Evolutionary conservation across 2,113 vertebrate species (phyloP).

Genomic region (Pseudopipra pipra): DNA sequence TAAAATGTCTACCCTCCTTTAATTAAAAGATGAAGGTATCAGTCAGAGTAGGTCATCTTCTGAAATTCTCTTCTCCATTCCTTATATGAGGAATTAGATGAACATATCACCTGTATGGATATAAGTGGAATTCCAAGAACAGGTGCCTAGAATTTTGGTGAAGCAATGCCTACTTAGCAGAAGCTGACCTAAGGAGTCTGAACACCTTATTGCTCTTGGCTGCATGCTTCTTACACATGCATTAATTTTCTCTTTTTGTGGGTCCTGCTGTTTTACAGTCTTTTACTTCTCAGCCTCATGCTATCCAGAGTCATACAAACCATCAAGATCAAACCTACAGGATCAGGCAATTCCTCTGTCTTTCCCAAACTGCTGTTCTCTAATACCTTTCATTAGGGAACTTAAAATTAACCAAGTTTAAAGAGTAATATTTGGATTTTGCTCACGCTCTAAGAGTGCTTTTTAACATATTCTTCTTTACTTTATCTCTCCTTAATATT

Average conservation of each 20-base stretch:
- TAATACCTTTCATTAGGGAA: background rate
- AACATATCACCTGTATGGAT: background rate
- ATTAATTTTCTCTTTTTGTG: background rate
- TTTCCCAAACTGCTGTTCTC: background rate
- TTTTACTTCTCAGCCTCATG: background rate
- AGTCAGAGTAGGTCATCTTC: background rate
- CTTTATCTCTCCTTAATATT: background rate
- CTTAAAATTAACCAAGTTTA: background rate
- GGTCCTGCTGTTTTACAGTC: background rate
- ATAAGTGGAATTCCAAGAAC: background rate
- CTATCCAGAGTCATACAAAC: background rate
- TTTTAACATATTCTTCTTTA: background rate
- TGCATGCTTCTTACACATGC: background rate
- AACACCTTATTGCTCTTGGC: background rate
- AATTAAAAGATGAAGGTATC: background rate
- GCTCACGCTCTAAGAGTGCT: background rate
- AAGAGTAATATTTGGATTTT: background rate
- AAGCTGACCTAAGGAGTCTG: background rate
- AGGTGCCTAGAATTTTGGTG: background rate
- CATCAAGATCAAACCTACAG: background rate
- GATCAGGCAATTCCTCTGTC: background rate
- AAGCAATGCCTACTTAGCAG: background rate
- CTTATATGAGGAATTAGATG: background rate
- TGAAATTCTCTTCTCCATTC: background rate
- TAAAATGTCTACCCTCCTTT: background rate